A percentile compares a stretch with the other conserved stretches of the same genome.
phyloP scores from a whole-genome alignment of 2,888 invertebrate genomes.

The Nomada ferruginata region DNA sequence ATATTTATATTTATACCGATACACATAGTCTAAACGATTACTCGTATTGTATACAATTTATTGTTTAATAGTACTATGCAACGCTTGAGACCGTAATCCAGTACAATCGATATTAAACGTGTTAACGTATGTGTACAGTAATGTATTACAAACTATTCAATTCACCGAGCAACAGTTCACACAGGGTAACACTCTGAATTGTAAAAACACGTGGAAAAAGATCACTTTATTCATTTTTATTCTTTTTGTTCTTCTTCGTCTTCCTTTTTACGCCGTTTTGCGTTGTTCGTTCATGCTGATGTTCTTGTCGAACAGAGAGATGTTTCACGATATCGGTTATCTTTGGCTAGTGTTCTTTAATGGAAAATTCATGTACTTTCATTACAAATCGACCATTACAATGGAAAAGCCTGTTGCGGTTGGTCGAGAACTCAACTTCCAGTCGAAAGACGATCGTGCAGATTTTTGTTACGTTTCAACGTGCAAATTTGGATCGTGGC shows the following conservation, averaged over 20 bases:
- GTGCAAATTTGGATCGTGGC: neutral
- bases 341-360: slow-evolving; percentile 16
- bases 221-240: slow-evolving; percentile 17
- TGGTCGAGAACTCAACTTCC: slow-evolving; percentile 20
- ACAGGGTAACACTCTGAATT: slow-evolving; percentile 65
- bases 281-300: neutral
- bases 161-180: slow-evolving; percentile 79
- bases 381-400: neutral
- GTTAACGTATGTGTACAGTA: slow-evolving; percentile 71
- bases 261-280: neutral
- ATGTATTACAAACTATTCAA: slow-evolving; percentile 76
- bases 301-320: slow-evolving; percentile 15
- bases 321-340: neutral
- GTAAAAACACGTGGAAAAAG: slow-evolving; percentile 65
- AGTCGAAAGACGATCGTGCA: neutral
- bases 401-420: neutral
- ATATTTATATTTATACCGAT: slow-evolving; percentile 61
- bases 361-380: slow-evolving; percentile 1
- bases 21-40: slow-evolving; percentile 69
- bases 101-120: slow-evolving; percentile 60
- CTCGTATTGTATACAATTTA: slow-evolving; percentile 66
- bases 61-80: slow-evolving; percentile 60
- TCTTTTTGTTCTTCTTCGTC: neutral
- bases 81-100: slow-evolving; percentile 61
- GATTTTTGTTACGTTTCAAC: neutral